Conservation (phyloP, 2,797 vertebrate species). For the Oreochromis grahami region DNA sequence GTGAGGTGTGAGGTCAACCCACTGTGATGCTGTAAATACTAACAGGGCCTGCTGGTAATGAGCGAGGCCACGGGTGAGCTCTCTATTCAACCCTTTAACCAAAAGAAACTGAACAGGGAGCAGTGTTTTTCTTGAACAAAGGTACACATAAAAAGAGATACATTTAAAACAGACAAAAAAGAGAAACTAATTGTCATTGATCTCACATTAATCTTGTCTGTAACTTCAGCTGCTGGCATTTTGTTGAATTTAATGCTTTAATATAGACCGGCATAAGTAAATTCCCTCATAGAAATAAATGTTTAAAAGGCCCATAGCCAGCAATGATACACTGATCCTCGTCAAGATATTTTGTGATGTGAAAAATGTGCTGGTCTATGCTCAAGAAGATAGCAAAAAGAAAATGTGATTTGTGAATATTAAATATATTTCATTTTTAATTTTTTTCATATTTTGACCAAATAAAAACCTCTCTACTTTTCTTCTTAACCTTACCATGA, state of each 20-base stretch:
- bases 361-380: not conserved
- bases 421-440: not conserved
- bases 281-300: not conserved
- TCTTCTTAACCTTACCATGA: not conserved
- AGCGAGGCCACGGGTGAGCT: conserved; percentile 42
- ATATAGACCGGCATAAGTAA: not conserved
- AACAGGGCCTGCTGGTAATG: conserved; percentile 51
- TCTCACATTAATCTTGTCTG: conserved; percentile 14
- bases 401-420: not conserved
- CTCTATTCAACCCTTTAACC: conserved; percentile 51
- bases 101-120: conserved; percentile 35
- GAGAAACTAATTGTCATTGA: conserved; percentile 24
- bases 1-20: conserved; percentile 64
- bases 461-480: not conserved
- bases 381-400: not conserved
- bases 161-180: conserved; percentile 16
- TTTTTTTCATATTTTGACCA: not conserved
- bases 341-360: not conserved
- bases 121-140: conserved; percentile 27
- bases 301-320: not conserved
- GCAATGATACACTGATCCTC: not conserved
- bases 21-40: conserved; percentile 63
- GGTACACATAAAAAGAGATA: conserved; percentile 10
- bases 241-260: not conserved
- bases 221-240: conserved; percentile 3